Evolutionary conservation across 2,113 vertebrate species (phyloP), one percentile per base, ranked within the genome.

Genomic region (Callipepla californica): DNA sequence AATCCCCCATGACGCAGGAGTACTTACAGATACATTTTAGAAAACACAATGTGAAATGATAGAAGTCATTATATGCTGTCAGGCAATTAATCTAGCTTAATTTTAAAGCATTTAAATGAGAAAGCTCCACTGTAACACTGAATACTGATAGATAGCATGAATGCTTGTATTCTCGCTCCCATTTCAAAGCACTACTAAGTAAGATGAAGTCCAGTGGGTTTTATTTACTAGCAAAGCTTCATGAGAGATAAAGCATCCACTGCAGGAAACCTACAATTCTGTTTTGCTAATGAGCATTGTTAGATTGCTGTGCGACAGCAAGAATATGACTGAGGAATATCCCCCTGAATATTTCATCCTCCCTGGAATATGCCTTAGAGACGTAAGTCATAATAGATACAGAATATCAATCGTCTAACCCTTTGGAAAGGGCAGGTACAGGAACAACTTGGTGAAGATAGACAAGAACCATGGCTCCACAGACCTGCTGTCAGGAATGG

Each of bases 301-400:
- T 88, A 91, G 51, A 88, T 94, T 88, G 85, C 50, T 32, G 73
- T 62, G 21, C 87, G 92, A 85, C 89, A 94, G 57, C 61, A 90
- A 92, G 53, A 90, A 67, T 65, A 92, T 50, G 55, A 18, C 65
- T 1, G 2, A 76, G 66, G 75, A 96, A 94, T 76, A 80, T 10
- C 11, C 14, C 7, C 13, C 44, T 18, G n/a, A 95, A 68, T 48
- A 58, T 65, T 82, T 82, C 23, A 73, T 69, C 19, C 91, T 94
- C 78, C 14, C 22, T 70, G 51, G 87, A 94, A 92, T 88, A 88
- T 36, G 69, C 65, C 91, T 93, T 74, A 44, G 22, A 2, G 26
- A 96, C 91, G 81, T 92, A 94, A 95, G 28, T 86, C 25, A 58
- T 76, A 85, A 94, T 73, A 69, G 82, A 84, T 75, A 68, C 25